Evolutionary conservation across 53 echinoderm and acorn worm species (phyloP).

Genomic region (Hippasteria phrygiana): DNA sequence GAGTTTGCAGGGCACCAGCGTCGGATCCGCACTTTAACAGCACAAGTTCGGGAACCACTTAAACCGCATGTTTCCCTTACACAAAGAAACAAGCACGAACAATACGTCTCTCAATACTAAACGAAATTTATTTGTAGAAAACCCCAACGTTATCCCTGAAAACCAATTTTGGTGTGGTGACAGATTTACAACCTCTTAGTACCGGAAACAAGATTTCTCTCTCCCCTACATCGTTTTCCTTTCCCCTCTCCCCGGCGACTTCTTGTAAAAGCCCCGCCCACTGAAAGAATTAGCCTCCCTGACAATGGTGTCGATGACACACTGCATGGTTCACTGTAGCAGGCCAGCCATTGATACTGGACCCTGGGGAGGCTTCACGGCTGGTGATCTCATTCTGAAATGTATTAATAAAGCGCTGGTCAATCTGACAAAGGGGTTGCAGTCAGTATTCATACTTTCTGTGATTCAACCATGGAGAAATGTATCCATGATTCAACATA

Average conservation of each 20-base stretch:
- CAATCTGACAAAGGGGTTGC: background rate
- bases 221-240: background rate
- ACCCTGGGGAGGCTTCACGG: background rate
- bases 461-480: no score
- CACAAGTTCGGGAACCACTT: no score
- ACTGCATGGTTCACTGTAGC: background rate
- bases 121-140: background rate
- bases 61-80: no score
- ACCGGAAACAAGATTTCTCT: constrained; percentile 8
- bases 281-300: constrained; percentile 28
- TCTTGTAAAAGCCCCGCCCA: constrained; percentile 41
- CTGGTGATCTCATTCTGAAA: background rate
- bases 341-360: background rate
- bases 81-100: no score
- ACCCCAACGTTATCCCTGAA: background rate
- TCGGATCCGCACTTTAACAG: no score
- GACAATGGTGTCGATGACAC: constrained; percentile 31
- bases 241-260: background rate
- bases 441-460: no score
- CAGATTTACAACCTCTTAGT: background rate
- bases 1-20: no score
- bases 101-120: background rate
- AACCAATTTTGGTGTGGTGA: background rate
- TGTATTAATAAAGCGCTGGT: no score
- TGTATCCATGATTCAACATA: no score